These are phyloP conservation scores for Etia nguti DNA, from an alignment of 2,113 vertebrate species.

Conservation along the genomic window DNA sequence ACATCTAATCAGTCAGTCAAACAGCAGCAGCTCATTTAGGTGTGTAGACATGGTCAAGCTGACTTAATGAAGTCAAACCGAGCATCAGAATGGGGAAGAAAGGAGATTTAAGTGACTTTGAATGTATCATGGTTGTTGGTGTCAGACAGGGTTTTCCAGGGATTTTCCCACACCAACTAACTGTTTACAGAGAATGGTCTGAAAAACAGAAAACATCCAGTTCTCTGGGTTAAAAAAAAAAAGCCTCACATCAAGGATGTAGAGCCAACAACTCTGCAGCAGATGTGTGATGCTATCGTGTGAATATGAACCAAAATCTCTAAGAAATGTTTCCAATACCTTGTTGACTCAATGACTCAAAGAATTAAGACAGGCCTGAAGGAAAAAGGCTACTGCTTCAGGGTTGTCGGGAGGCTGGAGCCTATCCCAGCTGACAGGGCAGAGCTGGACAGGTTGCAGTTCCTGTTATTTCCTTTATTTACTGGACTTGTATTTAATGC, in stretches of 20 bases:
- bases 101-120: neutral
- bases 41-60: neutral
- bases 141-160: neutral
- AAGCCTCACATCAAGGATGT: neutral
- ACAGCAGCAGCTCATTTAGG: neutral
- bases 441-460: neutral
- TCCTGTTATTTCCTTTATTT: neutral
- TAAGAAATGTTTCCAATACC: neutral
- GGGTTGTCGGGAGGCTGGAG: neutral
- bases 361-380: neutral
- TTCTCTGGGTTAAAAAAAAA: neutral
- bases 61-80: neutral
- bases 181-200: neutral
- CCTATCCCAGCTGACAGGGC: neutral
- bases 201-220: neutral
- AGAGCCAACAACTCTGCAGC: neutral
- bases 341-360: neutral
- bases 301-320: neutral
- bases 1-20: neutral
- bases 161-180: neutral
- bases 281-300: neutral
- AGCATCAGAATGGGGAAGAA: neutral
- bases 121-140: neutral
- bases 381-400: neutral
- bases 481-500: neutral